Evolutionary conservation across 2,113 vertebrate species (phyloP).

Genomic region (Laticauda colubrina): DNA sequence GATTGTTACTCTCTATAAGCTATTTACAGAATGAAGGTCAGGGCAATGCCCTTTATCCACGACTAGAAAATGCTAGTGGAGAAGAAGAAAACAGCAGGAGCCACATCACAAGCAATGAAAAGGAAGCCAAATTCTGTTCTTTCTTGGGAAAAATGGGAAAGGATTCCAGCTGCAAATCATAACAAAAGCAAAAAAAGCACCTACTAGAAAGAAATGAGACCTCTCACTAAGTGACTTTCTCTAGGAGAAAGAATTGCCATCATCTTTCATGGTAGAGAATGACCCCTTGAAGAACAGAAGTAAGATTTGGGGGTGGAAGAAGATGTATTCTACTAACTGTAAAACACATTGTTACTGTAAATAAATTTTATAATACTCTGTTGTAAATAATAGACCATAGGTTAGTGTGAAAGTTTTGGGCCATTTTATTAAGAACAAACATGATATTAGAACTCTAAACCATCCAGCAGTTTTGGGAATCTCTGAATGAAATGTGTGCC

Average conservation of each 20-base stretch:
- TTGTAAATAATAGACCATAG: neutral
- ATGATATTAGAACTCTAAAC: neutral
- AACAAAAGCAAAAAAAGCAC: neutral
- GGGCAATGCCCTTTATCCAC: neutral
- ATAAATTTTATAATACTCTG: neutral
- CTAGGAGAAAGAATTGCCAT: neutral
- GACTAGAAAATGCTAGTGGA: neutral
- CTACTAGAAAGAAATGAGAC: neutral
- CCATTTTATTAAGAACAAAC: neutral
- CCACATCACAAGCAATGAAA: neutral
- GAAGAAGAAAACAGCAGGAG: rapidly evolving
- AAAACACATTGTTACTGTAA: neutral
- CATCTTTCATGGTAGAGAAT: neutral
- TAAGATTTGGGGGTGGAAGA: neutral
- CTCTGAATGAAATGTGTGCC: neutral
- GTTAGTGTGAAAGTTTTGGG: neutral
- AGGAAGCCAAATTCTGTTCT: neutral
- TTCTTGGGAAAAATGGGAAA: neutral
- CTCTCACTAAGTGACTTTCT: neutral
- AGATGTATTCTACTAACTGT: neutral
- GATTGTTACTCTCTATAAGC: constrained; percentile 13
- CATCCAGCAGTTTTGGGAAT: neutral
- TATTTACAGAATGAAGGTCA: constrained; percentile 19
- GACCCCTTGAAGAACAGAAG: neutral
- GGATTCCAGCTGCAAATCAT: neutral